These are phyloP conservation scores for Pentalonia nigronervosa DNA, from an alignment of 1,140 invertebrate species.

Conservation along the genomic window DNA sequence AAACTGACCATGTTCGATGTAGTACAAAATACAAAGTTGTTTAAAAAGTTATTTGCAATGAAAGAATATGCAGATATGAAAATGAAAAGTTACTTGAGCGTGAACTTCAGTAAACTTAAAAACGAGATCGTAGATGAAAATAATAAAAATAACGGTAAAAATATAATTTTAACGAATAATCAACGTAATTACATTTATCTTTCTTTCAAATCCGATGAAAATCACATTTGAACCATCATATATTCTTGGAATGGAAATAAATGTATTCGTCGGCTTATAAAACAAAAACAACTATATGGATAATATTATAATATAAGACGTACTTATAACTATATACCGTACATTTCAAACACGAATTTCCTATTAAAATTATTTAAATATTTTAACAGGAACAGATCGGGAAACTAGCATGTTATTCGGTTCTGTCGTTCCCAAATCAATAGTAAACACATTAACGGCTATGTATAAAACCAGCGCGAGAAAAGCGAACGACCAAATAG, in stretches of 20 bases:
- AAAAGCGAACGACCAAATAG: background rate
- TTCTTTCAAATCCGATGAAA: no score
- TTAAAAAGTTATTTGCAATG: background rate
- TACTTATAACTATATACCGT: no score
- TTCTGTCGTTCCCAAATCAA: background rate
- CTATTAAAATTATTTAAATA: no score
- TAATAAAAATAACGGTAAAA: background rate
- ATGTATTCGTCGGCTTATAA: no score
- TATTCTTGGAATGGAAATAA: no score
- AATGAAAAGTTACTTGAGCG: background rate
- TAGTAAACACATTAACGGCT: background rate
- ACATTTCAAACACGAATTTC: no score
- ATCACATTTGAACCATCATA: no score
- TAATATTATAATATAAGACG: no score
- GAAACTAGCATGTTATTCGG: background rate
- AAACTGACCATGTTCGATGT: background rate
- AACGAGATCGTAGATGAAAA: background rate
- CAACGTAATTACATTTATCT: no score
- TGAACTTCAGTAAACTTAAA: background rate
- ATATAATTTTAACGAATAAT: no score
- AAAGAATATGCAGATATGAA: background rate
- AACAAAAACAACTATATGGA: no score
- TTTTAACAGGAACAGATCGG: background rate
- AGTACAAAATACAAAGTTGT: background rate
- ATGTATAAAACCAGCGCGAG: background rate